phyloP scores from a whole-genome alignment of 1,140 invertebrate genomes.

The Hylaeus anthracinus region DNA sequence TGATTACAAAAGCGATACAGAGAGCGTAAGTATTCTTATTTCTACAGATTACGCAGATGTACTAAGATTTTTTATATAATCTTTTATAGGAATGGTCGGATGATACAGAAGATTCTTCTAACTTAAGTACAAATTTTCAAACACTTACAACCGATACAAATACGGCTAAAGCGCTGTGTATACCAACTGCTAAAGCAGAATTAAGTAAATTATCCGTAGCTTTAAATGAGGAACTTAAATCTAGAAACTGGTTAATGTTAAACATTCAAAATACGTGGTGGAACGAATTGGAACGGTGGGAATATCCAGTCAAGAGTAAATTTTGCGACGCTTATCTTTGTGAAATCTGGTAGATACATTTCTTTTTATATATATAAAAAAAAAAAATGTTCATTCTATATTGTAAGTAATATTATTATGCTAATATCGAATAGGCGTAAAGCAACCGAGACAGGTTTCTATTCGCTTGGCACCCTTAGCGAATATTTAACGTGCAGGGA shows the following conservation, averaged over 20 bases:
- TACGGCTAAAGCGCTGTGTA: slow-evolving; percentile 28
- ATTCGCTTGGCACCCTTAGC: slow-evolving; percentile 69
- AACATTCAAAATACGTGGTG: slow-evolving; percentile 79
- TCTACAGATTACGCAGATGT: neutral
- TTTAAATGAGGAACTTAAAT: slow-evolving; percentile 66
- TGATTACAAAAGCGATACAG: slow-evolving; percentile 71
- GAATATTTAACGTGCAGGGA: slow-evolving; percentile 78
- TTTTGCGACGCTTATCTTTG: slow-evolving; percentile 72
- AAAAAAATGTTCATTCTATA: slow-evolving; percentile 3
- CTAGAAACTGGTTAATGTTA: slow-evolving; percentile 73
- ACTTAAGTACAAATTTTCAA: slow-evolving; percentile 26
- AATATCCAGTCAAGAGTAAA: slow-evolving; percentile 68
- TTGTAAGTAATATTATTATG: neutral
- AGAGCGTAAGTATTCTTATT: slow-evolving; percentile 67
- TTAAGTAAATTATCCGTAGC: slow-evolving; percentile 54
- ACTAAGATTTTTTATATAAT: slow-evolving; percentile 14
- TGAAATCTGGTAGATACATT: slow-evolving; percentile 68
- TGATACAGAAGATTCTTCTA: slow-evolving; percentile 60
- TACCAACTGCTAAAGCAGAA: slow-evolving; percentile 13
- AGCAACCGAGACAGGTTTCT: slow-evolving; percentile 58
- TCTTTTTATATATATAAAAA: neutral
- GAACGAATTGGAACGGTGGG: slow-evolving; percentile 71
- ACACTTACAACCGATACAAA: neutral
- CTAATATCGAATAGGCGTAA: slow-evolving; percentile 62
- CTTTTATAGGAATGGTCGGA: slow-evolving; percentile 67